A percentile compares a stretch with the other conserved stretches of the same genome.
These are phyloP conservation scores for Caenorhabditis sp. DNA, from an alignment of 2,888 invertebrate species.

Conservation along the genomic window DNA sequence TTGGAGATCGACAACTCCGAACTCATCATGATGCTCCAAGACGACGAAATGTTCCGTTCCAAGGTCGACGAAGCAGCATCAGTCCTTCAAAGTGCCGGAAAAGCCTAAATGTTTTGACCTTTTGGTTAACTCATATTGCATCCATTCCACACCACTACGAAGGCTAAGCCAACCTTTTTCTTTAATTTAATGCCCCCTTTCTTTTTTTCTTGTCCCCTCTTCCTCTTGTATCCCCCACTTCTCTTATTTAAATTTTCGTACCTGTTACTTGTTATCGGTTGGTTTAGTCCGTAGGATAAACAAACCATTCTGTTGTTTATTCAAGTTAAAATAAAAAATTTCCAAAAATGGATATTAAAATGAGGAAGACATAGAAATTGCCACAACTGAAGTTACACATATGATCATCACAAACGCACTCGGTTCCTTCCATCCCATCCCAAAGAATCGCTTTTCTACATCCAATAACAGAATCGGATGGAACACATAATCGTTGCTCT, in stretches of 20 bases:
- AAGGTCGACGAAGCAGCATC: slow-evolving; percentile 50
- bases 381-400: slow-evolving; percentile 36
- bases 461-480: slow-evolving; percentile 37
- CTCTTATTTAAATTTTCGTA: background rate
- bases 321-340: slow-evolving; percentile 45
- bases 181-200: slow-evolving; percentile 24
- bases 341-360: too few relatives aligned
- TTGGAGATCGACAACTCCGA: slow-evolving; percentile 67
- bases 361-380: too few relatives aligned
- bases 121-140: background rate
- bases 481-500: slow-evolving; percentile 45
- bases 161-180: slow-evolving; percentile 35
- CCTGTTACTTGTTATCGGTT: slow-evolving; percentile 48
- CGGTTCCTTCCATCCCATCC: slow-evolving; percentile 38
- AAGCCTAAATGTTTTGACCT: slow-evolving; percentile 8
- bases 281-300: slow-evolving; percentile 32
- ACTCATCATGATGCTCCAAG: slow-evolving; percentile 66
- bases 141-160: background rate
- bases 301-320: slow-evolving; percentile 32
- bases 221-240: slow-evolving; percentile 15
- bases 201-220: slow-evolving; percentile 5
- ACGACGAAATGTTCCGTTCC: slow-evolving; percentile 60
- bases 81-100: slow-evolving; percentile 35
- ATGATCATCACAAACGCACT: slow-evolving; percentile 35
- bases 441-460: slow-evolving; percentile 41